Percentiles rank a stretch among this genome's conserved stretches.
These are phyloP conservation scores for Druon quercuslanigerum DNA, from an alignment of 1,140 invertebrate genomes.

Conservation along the genomic window DNA sequence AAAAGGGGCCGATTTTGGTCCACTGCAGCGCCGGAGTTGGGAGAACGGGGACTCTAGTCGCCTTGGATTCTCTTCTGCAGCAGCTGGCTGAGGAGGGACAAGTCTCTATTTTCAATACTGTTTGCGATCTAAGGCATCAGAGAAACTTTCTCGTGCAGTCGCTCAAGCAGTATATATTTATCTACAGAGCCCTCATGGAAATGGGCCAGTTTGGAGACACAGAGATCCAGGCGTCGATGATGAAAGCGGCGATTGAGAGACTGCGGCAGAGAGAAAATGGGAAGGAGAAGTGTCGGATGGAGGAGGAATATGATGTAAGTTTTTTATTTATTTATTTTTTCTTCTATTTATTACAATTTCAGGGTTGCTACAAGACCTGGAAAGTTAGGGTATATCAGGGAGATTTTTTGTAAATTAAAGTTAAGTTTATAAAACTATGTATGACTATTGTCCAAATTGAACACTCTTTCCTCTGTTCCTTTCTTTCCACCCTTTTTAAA, in stretches of 20 bases:
- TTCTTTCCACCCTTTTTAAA: too few relatives aligned
- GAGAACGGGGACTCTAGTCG: constrained; percentile 92
- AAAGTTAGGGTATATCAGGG: too few relatives aligned
- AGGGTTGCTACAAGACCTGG: too few relatives aligned
- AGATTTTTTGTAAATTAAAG: constrained; percentile 4
- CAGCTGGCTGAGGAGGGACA: constrained; percentile 87
- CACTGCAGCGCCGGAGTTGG: constrained; percentile 96
- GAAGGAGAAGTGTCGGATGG: constrained; percentile 81
- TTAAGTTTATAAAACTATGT: too few relatives aligned
- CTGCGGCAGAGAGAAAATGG: constrained; percentile 82
- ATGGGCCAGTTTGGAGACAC: constrained; percentile 95
- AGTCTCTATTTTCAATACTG: constrained; percentile 92
- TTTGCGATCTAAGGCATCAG: constrained; percentile 91
- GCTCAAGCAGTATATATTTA: constrained; percentile 98
- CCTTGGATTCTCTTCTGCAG: constrained; percentile 91
- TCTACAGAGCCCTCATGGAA: constrained; percentile 96
- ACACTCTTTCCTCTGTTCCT: too few relatives aligned
- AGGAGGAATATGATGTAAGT: constrained; percentile 89
- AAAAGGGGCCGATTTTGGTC: constrained; percentile 89
- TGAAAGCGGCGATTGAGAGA: constrained; percentile 83
- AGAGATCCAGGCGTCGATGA: constrained; percentile 84
- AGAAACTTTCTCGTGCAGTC: constrained; percentile 96
- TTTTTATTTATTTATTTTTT: constrained; percentile 17
- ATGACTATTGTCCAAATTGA: too few relatives aligned
- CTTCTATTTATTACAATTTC: constrained; percentile 8